Evolutionary conservation across 1,140 invertebrate species (phyloP), one percentile per base, ranked within the genome.

Genomic region (Atta texana): DNA sequence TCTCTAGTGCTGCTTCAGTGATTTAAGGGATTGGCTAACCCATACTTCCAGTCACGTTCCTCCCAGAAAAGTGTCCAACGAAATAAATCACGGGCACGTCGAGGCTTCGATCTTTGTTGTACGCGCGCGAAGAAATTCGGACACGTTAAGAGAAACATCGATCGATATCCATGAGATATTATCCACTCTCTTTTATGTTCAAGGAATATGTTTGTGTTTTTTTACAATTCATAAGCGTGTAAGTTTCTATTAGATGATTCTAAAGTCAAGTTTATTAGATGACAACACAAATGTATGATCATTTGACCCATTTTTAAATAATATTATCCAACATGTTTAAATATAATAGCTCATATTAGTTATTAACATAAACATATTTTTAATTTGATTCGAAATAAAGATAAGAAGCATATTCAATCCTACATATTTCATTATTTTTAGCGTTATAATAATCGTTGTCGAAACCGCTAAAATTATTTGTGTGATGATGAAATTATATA

Each of bases 1-100:
- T 90, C 89, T 87, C 88, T 80, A 72, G 74, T 24, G 88, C 68
- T 87, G 88, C 88, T 89, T 90, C 90, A 91, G 90, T 92, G 92
- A 93, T 92, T 93, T 93, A 93, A 91, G 92, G 90, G 91, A 92
- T 87, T 89, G 76, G 86, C 91, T 89, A 90, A 90, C 80, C 87
- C 87, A 53, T 85, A 86, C 91, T 90, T 91, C 89, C 86, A 92
- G 92, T 92, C 93, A 93, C 93, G 92, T 92, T 85, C 64, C 66
- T 64, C 74, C 74, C 53, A n/a, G 31, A 59, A 84, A 88, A 90
- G 71, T 88, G 87, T 88, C 80, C 81, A 80, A 82, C 81, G 77
- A 87, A 88, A 91, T 90, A 90, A 86, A 90, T 90, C 89, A 31
- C 51, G 59, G 39, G 74, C 69, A 90, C 87, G 89, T 85, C 78